phyloP scores from a whole-genome alignment of 2,797 vertebrate genomes.

The Peromyscus melanophrys region DNA sequence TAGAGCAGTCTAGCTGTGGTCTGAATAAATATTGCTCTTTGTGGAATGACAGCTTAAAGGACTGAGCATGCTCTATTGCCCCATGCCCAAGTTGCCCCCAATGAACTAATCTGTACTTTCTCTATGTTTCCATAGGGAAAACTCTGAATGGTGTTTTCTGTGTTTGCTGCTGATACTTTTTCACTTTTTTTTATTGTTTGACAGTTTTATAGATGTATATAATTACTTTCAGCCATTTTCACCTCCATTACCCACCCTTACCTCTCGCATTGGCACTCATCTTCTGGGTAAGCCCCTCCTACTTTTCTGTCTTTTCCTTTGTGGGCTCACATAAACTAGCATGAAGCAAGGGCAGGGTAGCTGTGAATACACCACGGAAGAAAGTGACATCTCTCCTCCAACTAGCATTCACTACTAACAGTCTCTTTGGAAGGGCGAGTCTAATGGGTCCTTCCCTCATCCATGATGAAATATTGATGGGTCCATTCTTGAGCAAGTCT shows the following conservation, averaged over 20 bases:
- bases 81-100: neutral
- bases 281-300: neutral
- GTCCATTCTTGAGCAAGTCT: neutral
- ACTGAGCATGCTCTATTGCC: neutral
- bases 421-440: neutral
- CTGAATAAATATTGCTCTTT: neutral
- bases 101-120: slow-evolving; percentile 1
- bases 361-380: neutral
- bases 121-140: neutral
- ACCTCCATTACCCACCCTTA: neutral
- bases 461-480: neutral
- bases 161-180: neutral
- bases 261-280: no score
- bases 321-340: neutral
- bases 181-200: neutral
- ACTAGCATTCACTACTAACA: neutral
- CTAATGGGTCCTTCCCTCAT: neutral
- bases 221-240: neutral
- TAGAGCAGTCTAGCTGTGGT: neutral
- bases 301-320: neutral
- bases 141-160: neutral
- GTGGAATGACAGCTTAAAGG: neutral
- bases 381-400: neutral
- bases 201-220: neutral
- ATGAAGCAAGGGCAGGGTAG: neutral